A percentile compares a stretch with the other conserved stretches of the same genome.
Evolutionary conservation across 2,797 vertebrate species (phyloP).

Genomic region (Psittacula derbiana): DNA sequence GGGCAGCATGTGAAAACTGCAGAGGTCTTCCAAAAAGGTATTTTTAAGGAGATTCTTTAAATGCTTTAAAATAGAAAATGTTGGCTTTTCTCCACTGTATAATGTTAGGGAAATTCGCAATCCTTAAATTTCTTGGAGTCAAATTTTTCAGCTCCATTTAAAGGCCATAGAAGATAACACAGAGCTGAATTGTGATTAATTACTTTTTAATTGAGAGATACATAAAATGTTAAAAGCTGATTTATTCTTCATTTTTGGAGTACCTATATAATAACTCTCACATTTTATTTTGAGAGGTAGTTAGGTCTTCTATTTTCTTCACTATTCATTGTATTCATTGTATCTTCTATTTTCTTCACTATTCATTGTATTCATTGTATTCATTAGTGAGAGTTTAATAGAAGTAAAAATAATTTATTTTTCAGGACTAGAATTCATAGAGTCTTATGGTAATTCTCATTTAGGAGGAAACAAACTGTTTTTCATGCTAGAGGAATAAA

Average conservation of each 20-base stretch:
- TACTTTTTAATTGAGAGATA: background rate
- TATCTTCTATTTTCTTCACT: no score
- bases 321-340: background rate
- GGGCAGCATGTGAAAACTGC: background rate
- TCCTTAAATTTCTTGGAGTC: background rate
- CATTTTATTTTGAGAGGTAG: background rate
- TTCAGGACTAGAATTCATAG: background rate
- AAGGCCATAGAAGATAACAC: background rate
- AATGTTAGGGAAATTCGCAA: background rate
- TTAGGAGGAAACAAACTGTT: background rate
- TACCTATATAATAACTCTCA: background rate
- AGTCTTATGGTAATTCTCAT: background rate
- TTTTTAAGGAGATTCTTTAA: background rate
- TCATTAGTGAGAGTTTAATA: background rate
- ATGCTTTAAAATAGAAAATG: background rate
- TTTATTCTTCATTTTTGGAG: background rate
- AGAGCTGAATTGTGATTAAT: background rate
- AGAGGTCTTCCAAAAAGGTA: background rate
- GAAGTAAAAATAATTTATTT: background rate
- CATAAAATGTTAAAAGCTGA: background rate
- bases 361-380: background rate
- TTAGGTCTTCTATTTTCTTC: background rate
- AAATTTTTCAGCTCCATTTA: background rate
- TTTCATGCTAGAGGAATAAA: background rate
- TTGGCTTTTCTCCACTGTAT: background rate